Evolutionary conservation across 2,888 invertebrate species (phyloP).

Genomic region (Uropetala carovei): DNA sequence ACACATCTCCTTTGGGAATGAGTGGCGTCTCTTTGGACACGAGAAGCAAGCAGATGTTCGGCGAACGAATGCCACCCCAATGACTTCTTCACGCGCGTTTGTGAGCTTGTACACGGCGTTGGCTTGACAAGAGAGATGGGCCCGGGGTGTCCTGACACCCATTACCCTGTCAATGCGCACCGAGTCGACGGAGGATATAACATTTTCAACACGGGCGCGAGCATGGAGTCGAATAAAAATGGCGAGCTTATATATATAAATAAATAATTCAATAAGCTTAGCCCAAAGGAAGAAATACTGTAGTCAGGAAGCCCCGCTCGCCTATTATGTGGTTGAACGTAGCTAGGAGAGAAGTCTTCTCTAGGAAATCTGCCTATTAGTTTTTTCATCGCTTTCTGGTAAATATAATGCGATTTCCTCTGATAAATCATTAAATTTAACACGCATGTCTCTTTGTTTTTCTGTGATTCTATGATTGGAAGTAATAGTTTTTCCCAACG

Average conservation of each 20-base stretch:
- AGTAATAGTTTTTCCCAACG: no score
- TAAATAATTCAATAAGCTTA: no score
- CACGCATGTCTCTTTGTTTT: no score
- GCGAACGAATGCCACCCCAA: conserved; percentile 16
- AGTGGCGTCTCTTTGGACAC: conserved; percentile 23
- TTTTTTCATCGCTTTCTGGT: no score
- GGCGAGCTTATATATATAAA: neutral
- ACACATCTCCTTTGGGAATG: neutral
- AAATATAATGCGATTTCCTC: no score
- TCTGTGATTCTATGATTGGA: no score
- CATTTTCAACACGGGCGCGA: neutral
- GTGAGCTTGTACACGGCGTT: conserved; percentile 7
- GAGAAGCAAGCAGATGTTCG: neutral
- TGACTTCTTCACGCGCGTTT: conserved; percentile 28
- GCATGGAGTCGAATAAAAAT: neutral
- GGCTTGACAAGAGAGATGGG: neutral
- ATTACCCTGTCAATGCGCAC: conserved; percentile 12
- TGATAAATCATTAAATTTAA: no score
- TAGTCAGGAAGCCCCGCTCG: no score
- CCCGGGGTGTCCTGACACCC: neutral
- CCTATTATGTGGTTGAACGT: no score
- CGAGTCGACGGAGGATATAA: neutral
- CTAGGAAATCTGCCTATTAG: no score
- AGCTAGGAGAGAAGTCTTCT: no score
- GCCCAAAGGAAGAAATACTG: no score